Conservation (phyloP, 2,113 vertebrate species). For the Dasyprocta punctata region DNA sequence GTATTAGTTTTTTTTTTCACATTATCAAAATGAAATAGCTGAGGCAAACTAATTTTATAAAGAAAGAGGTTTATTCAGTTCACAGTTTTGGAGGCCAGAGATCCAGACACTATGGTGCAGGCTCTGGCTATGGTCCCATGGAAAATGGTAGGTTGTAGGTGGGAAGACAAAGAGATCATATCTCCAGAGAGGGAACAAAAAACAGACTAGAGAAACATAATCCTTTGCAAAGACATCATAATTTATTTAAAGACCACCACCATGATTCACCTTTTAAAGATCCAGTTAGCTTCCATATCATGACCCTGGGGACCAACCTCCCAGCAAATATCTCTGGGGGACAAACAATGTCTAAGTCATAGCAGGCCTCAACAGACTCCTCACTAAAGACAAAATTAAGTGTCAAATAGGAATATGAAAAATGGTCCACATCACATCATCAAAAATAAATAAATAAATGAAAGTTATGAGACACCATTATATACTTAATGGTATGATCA, state of each 20-base stretch:
- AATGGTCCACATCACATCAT: background rate
- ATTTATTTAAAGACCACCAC: background rate
- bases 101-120: background rate
- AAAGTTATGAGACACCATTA: background rate
- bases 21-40: background rate
- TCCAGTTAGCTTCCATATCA: background rate
- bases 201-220: background rate
- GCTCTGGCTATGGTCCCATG: background rate
- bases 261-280: background rate
- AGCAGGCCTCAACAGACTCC: background rate
- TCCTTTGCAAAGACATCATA: background rate
- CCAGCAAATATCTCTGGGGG: background rate
- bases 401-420: background rate
- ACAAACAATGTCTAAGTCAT: background rate
- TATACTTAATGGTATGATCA: background rate
- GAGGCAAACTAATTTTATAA: background rate
- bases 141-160: background rate
- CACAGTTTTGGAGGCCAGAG: background rate
- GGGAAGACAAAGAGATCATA: background rate
- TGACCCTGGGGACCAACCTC: background rate
- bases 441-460: background rate
- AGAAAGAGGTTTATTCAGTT: background rate
- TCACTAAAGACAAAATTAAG: background rate
- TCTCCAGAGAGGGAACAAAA: background rate
- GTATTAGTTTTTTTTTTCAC: background rate